Evolutionary conservation across 2,888 invertebrate species (phyloP).

Genomic region (Copidosoma aretas): DNA sequence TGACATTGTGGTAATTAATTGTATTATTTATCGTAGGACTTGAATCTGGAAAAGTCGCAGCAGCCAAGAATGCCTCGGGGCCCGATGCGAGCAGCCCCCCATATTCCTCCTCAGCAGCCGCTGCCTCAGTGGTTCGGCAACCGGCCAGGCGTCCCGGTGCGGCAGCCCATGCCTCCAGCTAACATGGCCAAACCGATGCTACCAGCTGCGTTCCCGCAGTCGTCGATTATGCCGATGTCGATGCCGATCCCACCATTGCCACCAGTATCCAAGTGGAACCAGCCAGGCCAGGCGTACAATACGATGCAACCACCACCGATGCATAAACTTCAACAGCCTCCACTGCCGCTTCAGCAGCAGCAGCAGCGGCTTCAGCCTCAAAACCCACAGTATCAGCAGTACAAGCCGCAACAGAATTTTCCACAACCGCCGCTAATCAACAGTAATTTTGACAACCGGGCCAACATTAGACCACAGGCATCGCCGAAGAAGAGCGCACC

Average conservation of each 20-base stretch:
- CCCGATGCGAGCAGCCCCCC: conserved; percentile 15
- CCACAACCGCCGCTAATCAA: conserved; percentile 30
- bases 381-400: conserved; percentile 44
- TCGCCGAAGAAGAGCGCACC: conserved; percentile 55
- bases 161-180: conserved; percentile 16
- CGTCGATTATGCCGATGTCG: conserved; percentile 28
- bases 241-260: neutral
- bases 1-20: too few species aligned
- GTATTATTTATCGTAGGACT: conserved; percentile 41
- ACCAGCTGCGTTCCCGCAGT: conserved; percentile 22
- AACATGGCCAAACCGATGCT: conserved; percentile 11
- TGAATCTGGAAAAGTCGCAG: conserved; percentile 47
- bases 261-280: conserved; percentile 14
- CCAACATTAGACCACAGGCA: conserved; percentile 10
- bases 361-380: conserved; percentile 14
- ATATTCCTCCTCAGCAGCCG: conserved; percentile 42
- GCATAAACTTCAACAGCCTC: neutral
- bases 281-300: neutral
- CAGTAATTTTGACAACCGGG: conserved; percentile 37
- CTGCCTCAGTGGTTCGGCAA: conserved; percentile 49
- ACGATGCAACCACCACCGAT: neutral
- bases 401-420: conserved; percentile 35
- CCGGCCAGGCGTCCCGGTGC: conserved; percentile 12
- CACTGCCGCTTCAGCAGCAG: neutral
- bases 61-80: conserved; percentile 41